Conservation (phyloP, 2,797 vertebrate species). For the Scyliorhinus canicula region DNA sequence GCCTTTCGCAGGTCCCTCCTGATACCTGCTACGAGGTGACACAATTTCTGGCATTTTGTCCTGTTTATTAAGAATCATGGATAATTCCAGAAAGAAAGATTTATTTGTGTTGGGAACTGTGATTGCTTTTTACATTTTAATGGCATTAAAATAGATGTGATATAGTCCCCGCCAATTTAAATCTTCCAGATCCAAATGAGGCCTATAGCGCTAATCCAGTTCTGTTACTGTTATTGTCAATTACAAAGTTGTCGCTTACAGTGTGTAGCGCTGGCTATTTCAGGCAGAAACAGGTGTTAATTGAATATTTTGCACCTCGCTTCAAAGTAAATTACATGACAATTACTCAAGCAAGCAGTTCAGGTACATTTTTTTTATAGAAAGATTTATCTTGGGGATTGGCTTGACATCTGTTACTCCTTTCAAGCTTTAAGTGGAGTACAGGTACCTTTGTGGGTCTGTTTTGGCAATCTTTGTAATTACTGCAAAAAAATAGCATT, state of each 20-base stretch:
- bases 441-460: not conserved
- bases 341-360: not conserved
- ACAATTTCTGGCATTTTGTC: not conserved
- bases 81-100: not conserved
- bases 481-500: not conserved
- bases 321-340: not conserved
- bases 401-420: not conserved
- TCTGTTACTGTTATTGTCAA: not conserved
- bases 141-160: not conserved
- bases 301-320: not conserved
- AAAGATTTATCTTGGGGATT: not conserved
- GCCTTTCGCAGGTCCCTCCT: no score
- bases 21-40: not conserved
- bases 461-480: no score
- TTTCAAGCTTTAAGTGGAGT: not conserved
- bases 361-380: not conserved
- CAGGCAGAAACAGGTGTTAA: not conserved
- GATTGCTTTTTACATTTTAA: not conserved
- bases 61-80: not conserved
- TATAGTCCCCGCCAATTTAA: not conserved
- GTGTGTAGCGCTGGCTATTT: not conserved
- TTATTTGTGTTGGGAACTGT: not conserved
- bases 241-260: not conserved
- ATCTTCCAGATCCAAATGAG: not conserved
- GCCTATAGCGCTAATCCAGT: not conserved